These are phyloP conservation scores for Siniperca scherzeri DNA, from an alignment of 2,797 vertebrate species.

Conservation along the genomic window DNA sequence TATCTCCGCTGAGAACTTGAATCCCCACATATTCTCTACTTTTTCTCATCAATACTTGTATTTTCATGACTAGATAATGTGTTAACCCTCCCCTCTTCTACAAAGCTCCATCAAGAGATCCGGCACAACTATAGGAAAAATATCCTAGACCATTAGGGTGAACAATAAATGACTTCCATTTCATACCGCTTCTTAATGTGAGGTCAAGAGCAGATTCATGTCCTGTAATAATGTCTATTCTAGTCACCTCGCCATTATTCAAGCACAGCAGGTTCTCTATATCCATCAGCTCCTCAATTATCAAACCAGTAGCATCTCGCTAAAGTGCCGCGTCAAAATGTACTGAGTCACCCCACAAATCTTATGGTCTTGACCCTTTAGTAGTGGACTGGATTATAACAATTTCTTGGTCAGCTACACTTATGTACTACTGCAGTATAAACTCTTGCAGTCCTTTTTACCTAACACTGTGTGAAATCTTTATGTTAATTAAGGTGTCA, in stretches of 20 bases:
- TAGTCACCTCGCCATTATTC: not conserved
- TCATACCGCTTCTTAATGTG: not conserved
- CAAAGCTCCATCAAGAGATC: not conserved
- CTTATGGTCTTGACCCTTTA: too few species aligned
- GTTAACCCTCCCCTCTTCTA: not conserved
- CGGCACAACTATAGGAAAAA: not conserved
- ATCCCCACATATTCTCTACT: not conserved
- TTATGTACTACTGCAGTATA: not conserved
- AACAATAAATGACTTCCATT: not conserved
- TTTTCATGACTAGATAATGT: not conserved
- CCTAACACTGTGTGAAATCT: not conserved
- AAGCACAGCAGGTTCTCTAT: not conserved
- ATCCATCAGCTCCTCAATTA: not conserved
- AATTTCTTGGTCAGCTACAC: not conserved
- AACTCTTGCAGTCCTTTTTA: not conserved
- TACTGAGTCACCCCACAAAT: not conserved
- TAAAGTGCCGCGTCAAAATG: not conserved
- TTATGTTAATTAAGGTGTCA: not conserved
- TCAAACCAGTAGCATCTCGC: not conserved
- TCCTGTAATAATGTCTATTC: not conserved
- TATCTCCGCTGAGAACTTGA: too few species aligned
- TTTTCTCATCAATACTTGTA: not conserved
- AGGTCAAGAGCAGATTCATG: not conserved
- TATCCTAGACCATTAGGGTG: not conserved
- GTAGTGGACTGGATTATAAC: not conserved